Evolutionary conservation across 37 sponge, comb jelly and placozoan genomes (phyloP).

Genomic region (Petrosia ficiformis): DNA sequence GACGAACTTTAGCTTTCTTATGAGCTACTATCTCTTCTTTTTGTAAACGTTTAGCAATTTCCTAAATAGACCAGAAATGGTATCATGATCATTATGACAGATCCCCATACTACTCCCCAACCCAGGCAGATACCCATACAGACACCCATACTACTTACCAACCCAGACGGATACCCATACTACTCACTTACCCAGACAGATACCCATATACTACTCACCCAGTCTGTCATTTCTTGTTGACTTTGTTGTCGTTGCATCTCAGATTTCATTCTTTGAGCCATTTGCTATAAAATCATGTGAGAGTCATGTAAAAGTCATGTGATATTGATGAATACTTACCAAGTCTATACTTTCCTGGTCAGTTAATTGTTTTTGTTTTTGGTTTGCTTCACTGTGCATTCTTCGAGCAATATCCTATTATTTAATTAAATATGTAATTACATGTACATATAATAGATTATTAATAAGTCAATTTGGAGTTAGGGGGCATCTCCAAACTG

Average conservation of each 20-base stretch:
- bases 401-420: slow-evolving; percentile 8
- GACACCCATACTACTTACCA: too few species aligned
- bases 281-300: neutral
- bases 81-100: neutral
- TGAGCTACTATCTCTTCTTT: slow-evolving; percentile 17
- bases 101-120: too few species aligned
- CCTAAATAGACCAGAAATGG: neutral
- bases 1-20: too few species aligned
- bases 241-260: neutral
- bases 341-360: neutral
- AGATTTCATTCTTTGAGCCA: neutral
- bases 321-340: neutral
- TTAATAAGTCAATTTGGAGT: neutral
- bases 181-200: too few species aligned
- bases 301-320: neutral
- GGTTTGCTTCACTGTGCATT: neutral
- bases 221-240: neutral
- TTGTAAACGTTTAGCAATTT: slow-evolving; percentile 9
- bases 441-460: neutral
- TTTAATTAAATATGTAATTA: neutral
- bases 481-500: too few species aligned
- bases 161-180: too few species aligned
- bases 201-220: neutral
- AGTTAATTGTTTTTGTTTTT: neutral
- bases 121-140: too few species aligned